These are phyloP conservation scores for Alitta virens DNA, from an alignment of 2,888 invertebrate genomes.

Conservation along the genomic window DNA sequence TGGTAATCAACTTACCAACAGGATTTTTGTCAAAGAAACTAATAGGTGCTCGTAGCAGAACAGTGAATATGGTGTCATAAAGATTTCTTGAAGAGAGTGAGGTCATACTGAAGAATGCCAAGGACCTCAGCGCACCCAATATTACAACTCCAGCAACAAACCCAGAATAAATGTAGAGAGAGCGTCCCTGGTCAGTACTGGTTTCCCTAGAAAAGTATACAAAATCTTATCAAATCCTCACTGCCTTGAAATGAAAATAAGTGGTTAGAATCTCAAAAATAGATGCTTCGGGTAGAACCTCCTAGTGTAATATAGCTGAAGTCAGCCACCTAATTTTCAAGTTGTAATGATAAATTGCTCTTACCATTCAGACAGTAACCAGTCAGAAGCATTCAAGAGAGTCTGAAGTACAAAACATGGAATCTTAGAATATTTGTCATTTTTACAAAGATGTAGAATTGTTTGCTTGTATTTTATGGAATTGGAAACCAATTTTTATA, in stretches of 20 bases:
- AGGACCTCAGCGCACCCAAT: neutral
- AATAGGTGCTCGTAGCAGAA: constrained; percentile 1
- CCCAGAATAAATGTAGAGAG: neutral
- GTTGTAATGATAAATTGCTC: neutral
- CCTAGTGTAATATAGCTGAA: no score
- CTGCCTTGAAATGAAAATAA: no score
- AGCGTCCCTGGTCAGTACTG: neutral
- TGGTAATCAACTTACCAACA: constrained; percentile 2
- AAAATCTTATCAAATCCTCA: no score
- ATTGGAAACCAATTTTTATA: no score
- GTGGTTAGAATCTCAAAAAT: no score
- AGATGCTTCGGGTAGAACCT: no score
- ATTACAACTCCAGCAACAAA: neutral
- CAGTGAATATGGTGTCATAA: neutral
- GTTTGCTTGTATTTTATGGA: no score
- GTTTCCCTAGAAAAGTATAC: neutral
- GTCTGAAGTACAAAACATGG: neutral
- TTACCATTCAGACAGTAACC: neutral
- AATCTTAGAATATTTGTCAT: no score
- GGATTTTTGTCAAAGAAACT: constrained; percentile 8
- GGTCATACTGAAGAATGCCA: neutral
- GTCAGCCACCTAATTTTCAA: no score
- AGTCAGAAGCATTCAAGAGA: neutral
- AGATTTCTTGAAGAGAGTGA: neutral
- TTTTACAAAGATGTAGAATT: no score